Conservation (phyloP, 2,888 invertebrate genomes). For the Drosophila colorata region DNA sequence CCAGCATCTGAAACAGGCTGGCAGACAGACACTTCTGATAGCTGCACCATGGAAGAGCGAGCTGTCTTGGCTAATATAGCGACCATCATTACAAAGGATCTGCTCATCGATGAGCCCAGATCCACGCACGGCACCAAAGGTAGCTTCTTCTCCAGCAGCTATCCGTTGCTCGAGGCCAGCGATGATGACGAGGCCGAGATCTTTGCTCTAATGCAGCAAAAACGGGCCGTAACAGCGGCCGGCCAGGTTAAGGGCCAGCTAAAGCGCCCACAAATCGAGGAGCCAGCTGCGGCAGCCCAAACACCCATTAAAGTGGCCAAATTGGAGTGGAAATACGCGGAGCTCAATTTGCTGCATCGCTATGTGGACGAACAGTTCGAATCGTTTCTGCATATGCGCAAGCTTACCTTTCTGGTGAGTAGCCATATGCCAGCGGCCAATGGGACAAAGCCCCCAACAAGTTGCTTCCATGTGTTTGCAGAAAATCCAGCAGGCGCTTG, state of each 20-base stretch:
- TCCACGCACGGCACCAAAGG: conserved; percentile 27
- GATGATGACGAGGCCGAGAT: conserved; percentile 79
- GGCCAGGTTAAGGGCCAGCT: conserved; percentile 10
- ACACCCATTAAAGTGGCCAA: conserved; percentile 30
- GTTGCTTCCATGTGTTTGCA: background rate
- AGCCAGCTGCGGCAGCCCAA: background rate
- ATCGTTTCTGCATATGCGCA: conserved; percentile 80
- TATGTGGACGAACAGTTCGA: conserved; percentile 78
- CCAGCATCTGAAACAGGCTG: conserved; percentile 1
- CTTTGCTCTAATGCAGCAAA: conserved; percentile 53
- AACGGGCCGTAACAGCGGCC: conserved; percentile 21
- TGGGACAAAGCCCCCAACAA: too few relatives aligned
- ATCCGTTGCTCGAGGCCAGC: conserved; percentile 61
- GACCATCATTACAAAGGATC: conserved; percentile 82
- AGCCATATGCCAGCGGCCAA: too few relatives aligned
- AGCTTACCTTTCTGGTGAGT: conserved; percentile 80
- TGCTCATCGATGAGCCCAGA: conserved; percentile 74
- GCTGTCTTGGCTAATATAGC: conserved; percentile 83
- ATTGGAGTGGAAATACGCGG: conserved; percentile 56
- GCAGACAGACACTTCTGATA: conserved; percentile 16
- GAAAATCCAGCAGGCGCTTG: conserved; percentile 65
- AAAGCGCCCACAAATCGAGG: conserved; percentile 32
- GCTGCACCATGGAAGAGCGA: conserved; percentile 78
- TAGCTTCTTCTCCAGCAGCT: conserved; percentile 20
- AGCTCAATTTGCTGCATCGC: conserved; percentile 81